Evolutionary conservation across 2,888 invertebrate genomes (phyloP).

Genomic region (Ochlodes sylvanus): DNA sequence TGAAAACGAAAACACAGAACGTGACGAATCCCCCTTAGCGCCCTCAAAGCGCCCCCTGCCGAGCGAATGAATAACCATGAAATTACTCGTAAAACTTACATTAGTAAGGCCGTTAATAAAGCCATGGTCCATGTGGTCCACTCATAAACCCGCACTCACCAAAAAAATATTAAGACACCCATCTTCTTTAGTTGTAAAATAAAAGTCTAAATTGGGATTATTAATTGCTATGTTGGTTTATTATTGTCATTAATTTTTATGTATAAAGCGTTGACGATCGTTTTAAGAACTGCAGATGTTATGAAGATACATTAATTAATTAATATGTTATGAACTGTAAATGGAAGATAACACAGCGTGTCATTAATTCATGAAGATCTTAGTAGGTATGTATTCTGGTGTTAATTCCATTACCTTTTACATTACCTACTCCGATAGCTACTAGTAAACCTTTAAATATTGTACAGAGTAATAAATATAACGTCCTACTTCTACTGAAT

Average conservation of each 20-base stretch:
- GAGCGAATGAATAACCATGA: conserved; percentile 77
- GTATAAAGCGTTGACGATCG: conserved; percentile 36
- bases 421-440: too few species aligned
- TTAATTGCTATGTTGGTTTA: conserved; percentile 64
- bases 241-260: conserved; percentile 56
- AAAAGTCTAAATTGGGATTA: conserved; percentile 66
- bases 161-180: conserved; percentile 48
- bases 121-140: conserved; percentile 71
- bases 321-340: conserved; percentile 16
- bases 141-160: conserved; percentile 60
- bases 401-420: too few species aligned
- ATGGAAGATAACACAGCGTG: conserved; percentile 21
- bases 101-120: conserved; percentile 75
- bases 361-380: neutral
- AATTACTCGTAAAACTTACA: conserved; percentile 81
- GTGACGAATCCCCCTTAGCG: conserved; percentile 49
- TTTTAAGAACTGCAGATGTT: conserved; percentile 9
- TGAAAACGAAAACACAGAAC: conserved; percentile 48
- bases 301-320: conserved; percentile 14
- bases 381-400: neutral
- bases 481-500: too few species aligned
- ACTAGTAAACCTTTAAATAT: too few species aligned
- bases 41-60: conserved; percentile 61
- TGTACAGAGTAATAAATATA: too few species aligned
- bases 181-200: conserved; percentile 55